Evolutionary conservation across 1,140 invertebrate genomes (phyloP), one percentile per base, ranked within the genome.

Genomic region (Choristoneura fumiferana): DNA sequence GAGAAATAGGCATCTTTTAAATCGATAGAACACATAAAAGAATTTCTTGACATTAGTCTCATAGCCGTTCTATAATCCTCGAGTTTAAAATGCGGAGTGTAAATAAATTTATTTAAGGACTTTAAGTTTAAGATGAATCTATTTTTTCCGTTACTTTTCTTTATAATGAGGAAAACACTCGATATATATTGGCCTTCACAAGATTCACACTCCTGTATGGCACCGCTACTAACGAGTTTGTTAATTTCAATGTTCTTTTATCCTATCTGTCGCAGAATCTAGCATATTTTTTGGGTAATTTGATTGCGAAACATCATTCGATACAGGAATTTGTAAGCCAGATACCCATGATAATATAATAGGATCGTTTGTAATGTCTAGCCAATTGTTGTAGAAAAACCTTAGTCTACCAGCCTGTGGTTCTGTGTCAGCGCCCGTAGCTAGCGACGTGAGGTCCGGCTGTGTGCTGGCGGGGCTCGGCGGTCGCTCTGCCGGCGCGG

Each of bases 51-150:
- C 17, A 78, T 66, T n/a, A 64, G 18, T 60, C 59, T 45, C 9
- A 14, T 38, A 49, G 56, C 58, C 8, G 54, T 60, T 29, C 62
- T 12, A 37, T 52, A 52, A 39, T 63, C 62, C 38, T 63, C 57
- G 33, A 63, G 35, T 49, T 63, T 56, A 70, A 78, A 78, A 60
- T 80, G 73, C 8, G 15, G 4, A 4, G 61, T 14, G 45, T 53
- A 45, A 9, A 78, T 62, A 54, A 67, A 73, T 35, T 63, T 54
- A 61, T 80, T 80, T 17, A 78, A 62, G 8, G 45, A 54, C 58
- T 76, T 79, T 22, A 73, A 56, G 67, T 77, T 79, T 54, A 77
- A 39, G 73, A 69, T 40, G 73, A 65, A 40, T n/a, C n/a, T n/a
- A n/a, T n/a, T n/a, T n/a, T n/a, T n/a, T n/a, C n/a, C n/a, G n/a